phyloP scores from a whole-genome alignment of 2,113 vertebrate genomes.

The Diadophis punctatus region DNA sequence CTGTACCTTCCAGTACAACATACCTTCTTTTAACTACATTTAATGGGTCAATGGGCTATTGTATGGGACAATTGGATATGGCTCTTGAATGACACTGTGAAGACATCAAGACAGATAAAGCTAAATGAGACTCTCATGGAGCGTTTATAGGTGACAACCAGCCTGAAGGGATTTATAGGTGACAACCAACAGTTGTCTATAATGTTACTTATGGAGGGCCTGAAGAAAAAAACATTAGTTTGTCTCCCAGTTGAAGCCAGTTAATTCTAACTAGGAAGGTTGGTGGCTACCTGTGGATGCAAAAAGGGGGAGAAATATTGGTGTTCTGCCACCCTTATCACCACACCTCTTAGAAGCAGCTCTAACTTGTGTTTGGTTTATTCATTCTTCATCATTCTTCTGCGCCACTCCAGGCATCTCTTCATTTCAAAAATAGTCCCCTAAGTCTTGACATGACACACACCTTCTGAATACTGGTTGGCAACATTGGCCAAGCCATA shows the following conservation, averaged over 20 bases:
- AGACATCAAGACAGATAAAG: not conserved
- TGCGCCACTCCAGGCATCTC: not conserved
- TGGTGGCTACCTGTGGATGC: not conserved
- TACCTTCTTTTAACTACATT: not conserved
- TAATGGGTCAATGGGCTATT: not conserved
- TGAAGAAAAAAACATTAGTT: not conserved
- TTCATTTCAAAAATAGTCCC: not conserved
- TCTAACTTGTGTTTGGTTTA: not conserved
- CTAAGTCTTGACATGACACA: not conserved
- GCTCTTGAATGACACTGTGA: not conserved
- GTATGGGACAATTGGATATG: not conserved
- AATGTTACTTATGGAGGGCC: not conserved
- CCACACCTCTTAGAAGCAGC: not conserved
- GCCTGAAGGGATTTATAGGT: not conserved
- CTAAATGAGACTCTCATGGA: not conserved
- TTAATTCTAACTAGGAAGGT: not conserved
- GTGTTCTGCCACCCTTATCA: not conserved
- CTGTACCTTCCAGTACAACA: not conserved
- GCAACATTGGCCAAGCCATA: not conserved
- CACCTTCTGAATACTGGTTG: not conserved
- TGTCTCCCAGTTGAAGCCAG: not conserved
- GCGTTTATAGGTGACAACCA: not conserved
- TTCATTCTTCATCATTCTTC: not conserved
- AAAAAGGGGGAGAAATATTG: not conserved
- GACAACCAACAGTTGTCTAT: not conserved